These are phyloP conservation scores for Aelia acuminata DNA, from an alignment of 2,888 invertebrate genomes.

Conservation along the genomic window DNA sequence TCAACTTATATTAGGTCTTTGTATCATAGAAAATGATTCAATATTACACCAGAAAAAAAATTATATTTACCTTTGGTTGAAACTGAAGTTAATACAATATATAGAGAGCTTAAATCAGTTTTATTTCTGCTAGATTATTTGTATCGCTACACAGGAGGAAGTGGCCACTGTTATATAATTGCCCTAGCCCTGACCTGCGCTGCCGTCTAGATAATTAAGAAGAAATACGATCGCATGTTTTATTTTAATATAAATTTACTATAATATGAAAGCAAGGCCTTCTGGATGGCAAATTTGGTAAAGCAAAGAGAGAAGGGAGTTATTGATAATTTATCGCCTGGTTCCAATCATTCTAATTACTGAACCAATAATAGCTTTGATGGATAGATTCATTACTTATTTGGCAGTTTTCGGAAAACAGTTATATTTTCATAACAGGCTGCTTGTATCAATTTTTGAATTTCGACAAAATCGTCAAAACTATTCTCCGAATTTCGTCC, in stretches of 20 bases:
- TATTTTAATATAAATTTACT: neutral
- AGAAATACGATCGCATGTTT: neutral
- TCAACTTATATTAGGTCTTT: no score
- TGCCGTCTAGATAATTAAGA: slow-evolving; percentile 8
- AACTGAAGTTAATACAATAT: no score
- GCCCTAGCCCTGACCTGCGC: neutral
- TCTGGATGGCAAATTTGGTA: neutral
- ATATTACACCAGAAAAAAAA: no score
- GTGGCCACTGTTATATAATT: neutral
- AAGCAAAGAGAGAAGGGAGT: neutral
- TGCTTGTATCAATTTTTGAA: no score
- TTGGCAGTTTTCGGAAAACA: no score
- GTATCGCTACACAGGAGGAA: neutral
- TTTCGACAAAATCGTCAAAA: no score
- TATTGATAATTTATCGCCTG: neutral
- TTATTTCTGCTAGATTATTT: neutral
- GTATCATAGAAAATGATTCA: no score
- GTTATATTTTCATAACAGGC: no score
- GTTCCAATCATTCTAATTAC: neutral
- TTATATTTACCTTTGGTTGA: no score
- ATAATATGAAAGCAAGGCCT: slow-evolving; percentile 3
- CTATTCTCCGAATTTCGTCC: no score
- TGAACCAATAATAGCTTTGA: neutral
- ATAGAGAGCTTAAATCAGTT: neutral
- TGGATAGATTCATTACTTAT: no score